phyloP scores from a whole-genome alignment of 2,113 vertebrate species.

The Ia io region DNA sequence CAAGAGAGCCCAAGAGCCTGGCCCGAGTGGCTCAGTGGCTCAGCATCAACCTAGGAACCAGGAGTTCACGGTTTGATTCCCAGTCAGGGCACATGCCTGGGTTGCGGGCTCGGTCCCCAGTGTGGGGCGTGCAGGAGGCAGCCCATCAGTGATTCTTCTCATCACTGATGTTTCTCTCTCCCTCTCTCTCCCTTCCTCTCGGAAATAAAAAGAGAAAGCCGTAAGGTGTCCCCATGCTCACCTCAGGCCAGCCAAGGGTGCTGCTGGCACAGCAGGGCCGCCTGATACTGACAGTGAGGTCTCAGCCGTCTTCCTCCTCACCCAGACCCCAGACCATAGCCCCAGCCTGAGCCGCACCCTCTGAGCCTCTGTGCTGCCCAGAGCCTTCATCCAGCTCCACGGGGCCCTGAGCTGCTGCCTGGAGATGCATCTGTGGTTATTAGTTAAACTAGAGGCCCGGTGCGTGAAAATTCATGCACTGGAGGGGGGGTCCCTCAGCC shows the following conservation, averaged over 20 bases:
- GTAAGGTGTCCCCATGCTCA: too few species aligned
- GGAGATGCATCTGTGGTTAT: neutral
- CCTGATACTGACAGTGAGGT: neutral
- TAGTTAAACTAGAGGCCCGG: neutral
- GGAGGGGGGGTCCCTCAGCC: too few species aligned
- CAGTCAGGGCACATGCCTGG: too few species aligned
- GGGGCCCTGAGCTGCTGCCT: neutral
- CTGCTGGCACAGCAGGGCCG: neutral
- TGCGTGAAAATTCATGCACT: too few species aligned
- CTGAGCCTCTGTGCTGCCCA: neutral
- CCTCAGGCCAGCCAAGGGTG: neutral
- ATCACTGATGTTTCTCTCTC: neutral
- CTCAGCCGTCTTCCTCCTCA: neutral
- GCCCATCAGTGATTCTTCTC: neutral
- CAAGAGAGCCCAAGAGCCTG: too few species aligned
- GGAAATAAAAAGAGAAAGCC: neutral
- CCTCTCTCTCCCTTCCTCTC: neutral
- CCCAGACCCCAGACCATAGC: neutral
- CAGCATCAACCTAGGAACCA: too few species aligned
- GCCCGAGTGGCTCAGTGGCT: too few species aligned
- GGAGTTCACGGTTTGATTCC: too few species aligned
- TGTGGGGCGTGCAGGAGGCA: neutral
- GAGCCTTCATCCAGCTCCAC: neutral
- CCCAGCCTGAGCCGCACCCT: neutral
- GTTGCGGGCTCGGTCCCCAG: too few species aligned